A percentile compares a stretch with the other conserved stretches of the same genome.
Conservation (phyloP, 2,888 invertebrate genomes). For the Eilema depressum region DNA sequence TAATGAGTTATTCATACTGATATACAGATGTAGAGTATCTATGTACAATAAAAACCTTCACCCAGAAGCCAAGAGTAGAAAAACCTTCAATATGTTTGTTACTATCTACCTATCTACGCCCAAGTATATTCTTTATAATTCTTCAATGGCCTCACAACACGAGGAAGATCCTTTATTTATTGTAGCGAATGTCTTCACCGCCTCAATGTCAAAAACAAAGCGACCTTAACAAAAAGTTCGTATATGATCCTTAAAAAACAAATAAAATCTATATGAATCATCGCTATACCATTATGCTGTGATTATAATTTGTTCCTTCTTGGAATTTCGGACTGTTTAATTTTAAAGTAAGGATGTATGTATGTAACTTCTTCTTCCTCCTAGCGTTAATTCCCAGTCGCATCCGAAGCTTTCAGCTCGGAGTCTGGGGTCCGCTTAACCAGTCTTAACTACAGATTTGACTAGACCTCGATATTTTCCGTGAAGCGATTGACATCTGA, state of each 20-base stretch:
- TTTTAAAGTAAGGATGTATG: neutral
- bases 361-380: no score
- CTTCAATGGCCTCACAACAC: constrained; percentile 4
- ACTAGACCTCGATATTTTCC: no score
- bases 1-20: no score
- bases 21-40: neutral
- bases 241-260: constrained; percentile 6
- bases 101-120: neutral
- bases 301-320: constrained; percentile 8
- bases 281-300: neutral
- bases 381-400: no score
- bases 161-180: constrained; percentile 14
- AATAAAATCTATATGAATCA: constrained; percentile 11
- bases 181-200: constrained; percentile 4
- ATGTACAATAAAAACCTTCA: neutral
- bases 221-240: constrained; percentile 3
- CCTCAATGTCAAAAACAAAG: constrained; percentile 13
- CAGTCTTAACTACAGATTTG: no score
- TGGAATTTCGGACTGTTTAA: neutral
- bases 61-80: constrained; percentile 4
- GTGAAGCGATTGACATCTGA: no score
- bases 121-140: neutral
- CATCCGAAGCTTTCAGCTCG: no score
- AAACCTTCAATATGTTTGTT: neutral
- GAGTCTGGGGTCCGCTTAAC: no score